These are phyloP conservation scores for Sparidentex hasta DNA, from an alignment of 2,797 vertebrate genomes.

Conservation along the genomic window DNA sequence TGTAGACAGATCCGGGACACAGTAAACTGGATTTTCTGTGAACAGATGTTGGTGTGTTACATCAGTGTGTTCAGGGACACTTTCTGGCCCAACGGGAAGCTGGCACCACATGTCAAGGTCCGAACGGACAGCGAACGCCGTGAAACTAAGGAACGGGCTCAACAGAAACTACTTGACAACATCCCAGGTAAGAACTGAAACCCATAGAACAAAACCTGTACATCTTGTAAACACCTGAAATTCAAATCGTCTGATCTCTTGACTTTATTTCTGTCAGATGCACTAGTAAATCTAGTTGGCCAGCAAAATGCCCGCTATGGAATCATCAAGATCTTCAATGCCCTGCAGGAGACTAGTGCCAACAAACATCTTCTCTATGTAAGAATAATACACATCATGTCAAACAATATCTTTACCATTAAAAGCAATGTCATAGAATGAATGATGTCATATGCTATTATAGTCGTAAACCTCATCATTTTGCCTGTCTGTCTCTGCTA, in stretches of 20 bases:
- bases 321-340: conserved; percentile 98
- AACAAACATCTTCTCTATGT: conserved; percentile 99
- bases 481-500: conserved; percentile 69
- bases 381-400: conserved; percentile 76
- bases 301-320: conserved; percentile 98
- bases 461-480: neutral
- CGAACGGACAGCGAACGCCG: conserved; percentile 88
- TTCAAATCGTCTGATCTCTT: neutral
- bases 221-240: neutral
- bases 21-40: conserved; percentile 97
- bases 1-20: conserved; percentile 97
- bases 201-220: neutral
- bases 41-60: conserved; percentile 97
- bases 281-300: conserved; percentile 96
- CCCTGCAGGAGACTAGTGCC: conserved; percentile 94
- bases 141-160: conserved; percentile 94
- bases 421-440: neutral
- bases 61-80: conserved; percentile 94
- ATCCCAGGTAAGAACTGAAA: conserved; percentile 92
- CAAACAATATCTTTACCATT: neutral
- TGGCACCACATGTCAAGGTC: conserved; percentile 87
- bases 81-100: conserved; percentile 95
- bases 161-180: conserved; percentile 98
- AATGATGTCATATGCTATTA: neutral
- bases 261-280: conserved; percentile 85